Evolutionary conservation across 2,113 vertebrate genomes (phyloP).

Genomic region (Equus przewalskii): DNA sequence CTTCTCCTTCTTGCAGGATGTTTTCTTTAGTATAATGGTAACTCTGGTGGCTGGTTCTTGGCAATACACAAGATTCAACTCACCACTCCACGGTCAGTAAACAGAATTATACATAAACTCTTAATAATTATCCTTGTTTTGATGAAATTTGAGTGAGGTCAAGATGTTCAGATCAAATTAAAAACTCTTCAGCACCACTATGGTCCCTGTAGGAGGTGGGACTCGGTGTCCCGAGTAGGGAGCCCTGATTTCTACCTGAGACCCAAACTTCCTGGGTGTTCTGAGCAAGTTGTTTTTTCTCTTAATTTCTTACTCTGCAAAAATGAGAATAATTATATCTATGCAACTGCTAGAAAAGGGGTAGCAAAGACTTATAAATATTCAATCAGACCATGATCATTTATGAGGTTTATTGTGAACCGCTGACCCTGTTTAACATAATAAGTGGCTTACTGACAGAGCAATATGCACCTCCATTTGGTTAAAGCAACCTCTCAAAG

Average conservation of each 20-base stretch:
- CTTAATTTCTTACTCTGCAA: conserved; percentile 46
- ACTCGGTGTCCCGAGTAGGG: background rate
- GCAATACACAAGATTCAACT: background rate
- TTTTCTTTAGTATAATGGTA: background rate
- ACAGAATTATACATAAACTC: background rate
- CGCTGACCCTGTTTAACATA: background rate
- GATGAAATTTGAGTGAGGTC: conserved; percentile 3
- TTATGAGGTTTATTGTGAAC: background rate
- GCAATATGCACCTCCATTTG: background rate
- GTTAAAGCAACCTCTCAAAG: background rate
- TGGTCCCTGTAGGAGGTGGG: background rate
- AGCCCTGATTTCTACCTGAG: background rate
- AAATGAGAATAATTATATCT: background rate
- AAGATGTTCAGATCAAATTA: conserved; percentile 12
- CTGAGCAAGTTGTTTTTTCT: background rate
- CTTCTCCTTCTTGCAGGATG: background rate
- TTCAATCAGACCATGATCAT: background rate
- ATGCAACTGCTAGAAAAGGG: background rate
- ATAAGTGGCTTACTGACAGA: background rate
- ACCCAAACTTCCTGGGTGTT: background rate
- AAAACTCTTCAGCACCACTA: background rate
- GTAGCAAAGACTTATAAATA: background rate
- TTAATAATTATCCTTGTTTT: conserved; percentile 30
- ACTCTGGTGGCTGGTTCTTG: background rate
- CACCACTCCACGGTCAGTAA: background rate